Base-by-base conservation (phyloP, 2,113 vertebrate genomes). In the Platysternon megacephalum region DNA sequence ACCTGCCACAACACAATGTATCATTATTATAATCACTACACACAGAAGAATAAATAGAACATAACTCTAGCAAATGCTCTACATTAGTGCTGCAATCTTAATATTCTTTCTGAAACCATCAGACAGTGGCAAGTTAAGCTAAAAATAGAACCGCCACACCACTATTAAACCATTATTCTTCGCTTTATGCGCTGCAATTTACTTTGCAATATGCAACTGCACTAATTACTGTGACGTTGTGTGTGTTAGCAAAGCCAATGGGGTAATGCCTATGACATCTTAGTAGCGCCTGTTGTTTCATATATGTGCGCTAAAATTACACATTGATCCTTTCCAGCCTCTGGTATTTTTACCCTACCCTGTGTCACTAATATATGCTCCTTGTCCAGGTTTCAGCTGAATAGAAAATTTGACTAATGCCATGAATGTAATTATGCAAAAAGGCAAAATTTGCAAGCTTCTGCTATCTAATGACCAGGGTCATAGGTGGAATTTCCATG, bases 131-230 rank as follows among this genome's bases (percentile, higher is more conserved):
- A 29, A 17, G 52, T 74, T 16, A 10, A 1, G 24, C 8, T 56
- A 17, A 46, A 4, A 39, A 48, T 52, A 84, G 26, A 39, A 56
- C 21, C 58, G 21, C 32, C 4, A 0, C 3, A 1, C 11, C 74
- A 2, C 61, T 2, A 0, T 76, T 26, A 5, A 22, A 55, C 48
- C 21, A 46, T 39, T 28, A 17, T 4, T 58, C 55, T 13, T 28
- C 1, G 0, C 16, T 58, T 68, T 46, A 11, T 4, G 26, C 74
- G 19, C 82, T 74, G 55, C 72, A 80, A 9, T 28, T 80, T 4
- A 16, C 51, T 55, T 42, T 6, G 0, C 42, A 35, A 87, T 42
- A 3, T 11, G 35, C 78, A 84, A 28, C 2, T 1, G 0, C 0
- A 1, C 2, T 6, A 51, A 80, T 3, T 2, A 1, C 22, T 1